Conservation (phyloP, 2,797 vertebrate species). For the Crax fasciolata region DNA sequence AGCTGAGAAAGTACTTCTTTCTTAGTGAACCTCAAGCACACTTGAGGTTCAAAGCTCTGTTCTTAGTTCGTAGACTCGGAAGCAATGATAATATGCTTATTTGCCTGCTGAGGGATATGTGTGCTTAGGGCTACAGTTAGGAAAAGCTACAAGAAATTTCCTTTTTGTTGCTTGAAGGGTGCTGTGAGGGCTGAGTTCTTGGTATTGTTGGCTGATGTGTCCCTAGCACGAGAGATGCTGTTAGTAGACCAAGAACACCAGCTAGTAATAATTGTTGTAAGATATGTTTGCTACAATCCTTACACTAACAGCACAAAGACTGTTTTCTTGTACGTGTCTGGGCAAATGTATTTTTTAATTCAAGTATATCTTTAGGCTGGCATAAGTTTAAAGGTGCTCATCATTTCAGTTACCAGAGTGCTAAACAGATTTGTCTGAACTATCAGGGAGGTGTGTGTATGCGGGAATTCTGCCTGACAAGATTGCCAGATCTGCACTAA, state of each 20-base stretch:
- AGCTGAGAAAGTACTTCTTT: background rate
- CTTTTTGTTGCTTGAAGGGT: background rate
- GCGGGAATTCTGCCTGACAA: background rate
- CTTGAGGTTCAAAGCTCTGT: slow-evolving; percentile 67
- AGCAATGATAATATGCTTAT: background rate
- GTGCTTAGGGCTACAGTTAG: slow-evolving; percentile 19
- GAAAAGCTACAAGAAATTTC: background rate
- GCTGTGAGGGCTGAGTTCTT: background rate
- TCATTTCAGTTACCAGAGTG: slow-evolving; percentile 32
- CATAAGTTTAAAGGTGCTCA: slow-evolving; percentile 28
- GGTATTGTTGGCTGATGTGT: background rate
- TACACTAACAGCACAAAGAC: background rate
- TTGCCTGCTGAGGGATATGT: background rate
- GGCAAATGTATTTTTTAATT: slow-evolving; percentile 16
- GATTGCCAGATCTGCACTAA: background rate
- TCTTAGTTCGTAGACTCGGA: background rate
- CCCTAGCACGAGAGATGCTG: background rate
- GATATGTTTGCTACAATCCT: background rate
- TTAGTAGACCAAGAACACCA: background rate
- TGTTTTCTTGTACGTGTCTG: slow-evolving; percentile 32
- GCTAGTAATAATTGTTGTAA: background rate
- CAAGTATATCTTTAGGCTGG: slow-evolving; percentile 37
- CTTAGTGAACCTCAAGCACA: slow-evolving; percentile 21
- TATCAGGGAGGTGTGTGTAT: background rate
- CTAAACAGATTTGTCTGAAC: slow-evolving; percentile 51